Evolutionary conservation across 2,888 invertebrate species (phyloP), one percentile per base, ranked within the genome.

Genomic region (Apeira syringaria): DNA sequence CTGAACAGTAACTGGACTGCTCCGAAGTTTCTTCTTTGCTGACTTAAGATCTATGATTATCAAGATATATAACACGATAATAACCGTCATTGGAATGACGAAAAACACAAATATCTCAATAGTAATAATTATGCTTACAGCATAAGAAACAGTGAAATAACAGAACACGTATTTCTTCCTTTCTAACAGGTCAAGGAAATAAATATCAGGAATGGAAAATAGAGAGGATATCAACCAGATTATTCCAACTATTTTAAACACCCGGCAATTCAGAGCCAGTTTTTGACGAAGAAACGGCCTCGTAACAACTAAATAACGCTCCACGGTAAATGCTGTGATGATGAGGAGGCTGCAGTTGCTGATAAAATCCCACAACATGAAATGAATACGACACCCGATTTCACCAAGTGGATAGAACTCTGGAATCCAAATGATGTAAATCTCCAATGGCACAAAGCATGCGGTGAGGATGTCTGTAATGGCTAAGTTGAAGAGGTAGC

Each of bases 301-400:
- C 42, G 95, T 95, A 33, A 97, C 95, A 3, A 96, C 96, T 7
- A 96, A 91, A 73, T 96, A 98, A 22, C 97, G 92, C 76, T 98
- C 97, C 6, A 97, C 92, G 0, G 95, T 97, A 74, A 97, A 97
- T 0, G 96, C 96, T 0, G 96, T 94, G 51, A 97, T 97, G 1
- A 94, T 95, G 13, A 95, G 84, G 0, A 97, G 94, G 3, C 96
- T 96, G 5, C 95, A 95, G 70, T 95, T 95, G 43, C 94, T 93
- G 0, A 95, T 92, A n/a, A 94, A 94, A 74, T 97, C 97, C 39
- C 96, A 94, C 0, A 96, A 91, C 33, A 96, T 91, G 39, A 94
- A 94, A 61, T 93, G 92, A 24, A 94, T 66, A 5, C 94, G 88
- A 78, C 97, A 97, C 39, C 96, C 94, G 1, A 92, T 89, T 68